Conservation (phyloP, 1,140 invertebrate species). For the Papilio xuthus region DNA sequence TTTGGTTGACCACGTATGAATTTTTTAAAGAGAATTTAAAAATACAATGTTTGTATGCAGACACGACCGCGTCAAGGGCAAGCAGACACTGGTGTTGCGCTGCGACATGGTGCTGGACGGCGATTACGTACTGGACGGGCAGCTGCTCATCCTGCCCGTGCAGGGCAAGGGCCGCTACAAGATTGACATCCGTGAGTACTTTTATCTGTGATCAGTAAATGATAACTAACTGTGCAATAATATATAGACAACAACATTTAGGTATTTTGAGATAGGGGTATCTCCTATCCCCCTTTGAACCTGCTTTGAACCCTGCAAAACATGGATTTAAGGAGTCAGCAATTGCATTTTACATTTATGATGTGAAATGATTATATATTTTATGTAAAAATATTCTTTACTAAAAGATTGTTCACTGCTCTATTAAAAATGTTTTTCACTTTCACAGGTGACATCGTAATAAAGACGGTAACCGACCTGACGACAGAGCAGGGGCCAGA, state of each 20-base stretch:
- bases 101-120: slow-evolving; percentile 57
- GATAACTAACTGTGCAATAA: no score
- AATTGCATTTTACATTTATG: no score
- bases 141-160: slow-evolving; percentile 64
- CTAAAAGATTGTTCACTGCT: no score
- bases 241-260: no score
- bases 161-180: slow-evolving; percentile 67
- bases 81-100: slow-evolving; percentile 48
- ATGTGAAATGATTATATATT: no score
- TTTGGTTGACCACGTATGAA: background rate
- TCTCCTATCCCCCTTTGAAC: no score
- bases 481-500: slow-evolving; percentile 57
- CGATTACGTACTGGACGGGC: slow-evolving; percentile 62
- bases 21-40: background rate
- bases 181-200: slow-evolving; percentile 68
- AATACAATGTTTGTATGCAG: slow-evolving; percentile 44
- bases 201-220: background rate
- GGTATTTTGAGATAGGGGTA: no score
- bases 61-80: slow-evolving; percentile 51
- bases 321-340: no score
- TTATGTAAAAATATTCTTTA: no score
- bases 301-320: no score
- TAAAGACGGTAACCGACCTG: slow-evolving; percentile 55
- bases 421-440: slow-evolving; percentile 9
- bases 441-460: slow-evolving; percentile 59